Evolutionary conservation across 2,888 invertebrate genomes (phyloP).

Genomic region (Penaeus monodon): DNA sequence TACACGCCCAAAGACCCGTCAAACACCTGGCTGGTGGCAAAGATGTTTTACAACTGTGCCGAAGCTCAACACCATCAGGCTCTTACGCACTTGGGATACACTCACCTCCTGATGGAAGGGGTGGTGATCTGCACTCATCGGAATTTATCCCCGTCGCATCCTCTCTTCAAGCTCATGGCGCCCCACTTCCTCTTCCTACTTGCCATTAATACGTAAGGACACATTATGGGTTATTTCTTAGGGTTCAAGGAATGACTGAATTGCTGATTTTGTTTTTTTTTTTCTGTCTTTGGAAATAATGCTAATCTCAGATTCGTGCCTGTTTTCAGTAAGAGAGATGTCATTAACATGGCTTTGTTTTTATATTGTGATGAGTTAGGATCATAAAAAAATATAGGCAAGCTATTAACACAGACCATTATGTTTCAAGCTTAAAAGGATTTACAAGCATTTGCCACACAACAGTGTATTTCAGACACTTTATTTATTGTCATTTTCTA

Average conservation of each 20-base stretch:
- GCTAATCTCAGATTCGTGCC: too few species aligned
- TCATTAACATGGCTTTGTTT: too few species aligned
- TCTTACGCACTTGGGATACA: constrained; percentile 70
- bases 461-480: not conserved
- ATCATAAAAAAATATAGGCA: too few species aligned
- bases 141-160: constrained; percentile 71
- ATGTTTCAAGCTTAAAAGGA: not conserved
- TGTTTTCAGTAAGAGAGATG: too few species aligned
- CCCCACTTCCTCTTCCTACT: constrained; percentile 72
- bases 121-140: constrained; percentile 70
- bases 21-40: constrained; percentile 70
- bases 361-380: too few species aligned
- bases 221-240: not conserved
- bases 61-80: constrained; percentile 70
- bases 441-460: not conserved
- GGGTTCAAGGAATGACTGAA: too few species aligned
- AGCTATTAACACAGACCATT: too few species aligned
- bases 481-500: constrained; percentile 64
- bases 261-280: too few species aligned
- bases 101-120: constrained; percentile 72
- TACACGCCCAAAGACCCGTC: constrained; percentile 70
- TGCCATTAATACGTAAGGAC: constrained; percentile 71
- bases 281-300: too few species aligned
- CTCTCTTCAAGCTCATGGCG: constrained; percentile 71
- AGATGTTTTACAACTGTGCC: constrained; percentile 71